These are phyloP conservation scores for Leucophora obtusa DNA, from an alignment of 2,888 invertebrate species.

Conservation along the genomic window DNA sequence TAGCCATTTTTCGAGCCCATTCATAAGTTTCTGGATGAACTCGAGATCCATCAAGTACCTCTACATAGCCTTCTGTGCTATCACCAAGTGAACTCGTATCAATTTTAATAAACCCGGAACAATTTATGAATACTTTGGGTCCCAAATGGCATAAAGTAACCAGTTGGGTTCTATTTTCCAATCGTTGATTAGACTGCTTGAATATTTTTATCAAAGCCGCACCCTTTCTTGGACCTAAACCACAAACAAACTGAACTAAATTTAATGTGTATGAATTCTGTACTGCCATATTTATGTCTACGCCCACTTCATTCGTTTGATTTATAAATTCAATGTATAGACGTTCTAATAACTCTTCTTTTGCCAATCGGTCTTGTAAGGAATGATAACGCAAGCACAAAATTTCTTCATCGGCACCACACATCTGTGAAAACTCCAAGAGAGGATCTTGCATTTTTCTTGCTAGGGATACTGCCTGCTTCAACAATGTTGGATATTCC, in stretches of 20 bases:
- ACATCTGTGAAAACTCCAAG: constrained; percentile 96
- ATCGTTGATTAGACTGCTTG: constrained; percentile 92
- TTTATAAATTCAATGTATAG: constrained; percentile 95
- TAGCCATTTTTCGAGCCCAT: constrained; percentile 99
- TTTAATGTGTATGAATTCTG: constrained; percentile 92
- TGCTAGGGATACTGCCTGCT: constrained; percentile 96
- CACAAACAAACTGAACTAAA: constrained; percentile 97
- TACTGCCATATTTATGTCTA: constrained; percentile 96
- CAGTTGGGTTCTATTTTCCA: constrained; percentile 96
- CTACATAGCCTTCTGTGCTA: constrained; percentile 95
- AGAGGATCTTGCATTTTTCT: constrained; percentile 96
- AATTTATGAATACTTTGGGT: constrained; percentile 98
- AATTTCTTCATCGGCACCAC: constrained; percentile 97
- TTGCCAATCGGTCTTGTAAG: constrained; percentile 87
- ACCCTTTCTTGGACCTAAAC: constrained; percentile 96
- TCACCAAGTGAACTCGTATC: constrained; percentile 97
- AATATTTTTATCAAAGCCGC: constrained; percentile 90
- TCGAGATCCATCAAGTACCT: constrained; percentile 97
- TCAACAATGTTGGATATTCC: constrained; percentile 93
- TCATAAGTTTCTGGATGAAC: constrained; percentile 99
- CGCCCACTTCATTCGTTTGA: constrained; percentile 97
- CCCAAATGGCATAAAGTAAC: constrained; percentile 98
- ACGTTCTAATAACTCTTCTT: constrained; percentile 91
- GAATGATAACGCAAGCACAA: constrained; percentile 95
- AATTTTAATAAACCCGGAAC: constrained; percentile 99